These are phyloP conservation scores for Neoniphon sammara DNA, from an alignment of 2,797 vertebrate species.

Conservation along the genomic window DNA sequence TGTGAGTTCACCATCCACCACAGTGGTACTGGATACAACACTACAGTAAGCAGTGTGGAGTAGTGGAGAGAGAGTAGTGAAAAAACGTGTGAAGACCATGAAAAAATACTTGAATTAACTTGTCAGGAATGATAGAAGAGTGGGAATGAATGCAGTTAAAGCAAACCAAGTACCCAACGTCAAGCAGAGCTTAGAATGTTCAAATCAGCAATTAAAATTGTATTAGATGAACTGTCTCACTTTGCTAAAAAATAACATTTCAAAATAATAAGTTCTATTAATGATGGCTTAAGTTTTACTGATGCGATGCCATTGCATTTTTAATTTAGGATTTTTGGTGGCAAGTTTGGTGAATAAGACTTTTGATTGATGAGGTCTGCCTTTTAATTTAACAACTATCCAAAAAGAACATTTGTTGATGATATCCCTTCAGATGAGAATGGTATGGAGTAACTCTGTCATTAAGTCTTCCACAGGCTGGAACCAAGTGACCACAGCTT, in stretches of 20 bases:
- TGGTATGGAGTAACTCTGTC: conserved; percentile 6
- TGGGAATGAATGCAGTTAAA: conserved; percentile 24
- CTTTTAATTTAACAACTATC: conserved; percentile 7
- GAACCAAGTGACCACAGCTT: neutral
- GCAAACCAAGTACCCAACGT: conserved; percentile 8
- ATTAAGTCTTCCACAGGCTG: conserved; percentile 16
- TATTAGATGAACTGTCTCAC: neutral
- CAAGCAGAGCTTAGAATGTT: neutral
- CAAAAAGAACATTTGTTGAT: neutral
- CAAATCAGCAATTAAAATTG: neutral
- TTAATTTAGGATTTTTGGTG: conserved; percentile 3
- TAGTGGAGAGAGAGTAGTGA: neutral
- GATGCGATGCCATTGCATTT: conserved; percentile 26
- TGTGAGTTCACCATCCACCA: too few relatives aligned
- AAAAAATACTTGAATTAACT: neutral
- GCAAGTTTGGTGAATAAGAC: neutral
- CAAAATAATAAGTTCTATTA: neutral
- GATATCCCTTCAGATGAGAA: conserved; percentile 8
- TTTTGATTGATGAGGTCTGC: neutral
- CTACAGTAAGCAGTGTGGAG: neutral
- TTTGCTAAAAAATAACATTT: neutral
- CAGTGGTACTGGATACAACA: too few relatives aligned
- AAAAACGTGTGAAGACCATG: neutral
- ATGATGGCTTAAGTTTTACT: conserved; percentile 31
- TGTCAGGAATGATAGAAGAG: neutral